A percentile compares a stretch with the other conserved stretches of the same genome.
Conservation (phyloP, 2,797 vertebrate genomes). For the Acanthis flammea region DNA sequence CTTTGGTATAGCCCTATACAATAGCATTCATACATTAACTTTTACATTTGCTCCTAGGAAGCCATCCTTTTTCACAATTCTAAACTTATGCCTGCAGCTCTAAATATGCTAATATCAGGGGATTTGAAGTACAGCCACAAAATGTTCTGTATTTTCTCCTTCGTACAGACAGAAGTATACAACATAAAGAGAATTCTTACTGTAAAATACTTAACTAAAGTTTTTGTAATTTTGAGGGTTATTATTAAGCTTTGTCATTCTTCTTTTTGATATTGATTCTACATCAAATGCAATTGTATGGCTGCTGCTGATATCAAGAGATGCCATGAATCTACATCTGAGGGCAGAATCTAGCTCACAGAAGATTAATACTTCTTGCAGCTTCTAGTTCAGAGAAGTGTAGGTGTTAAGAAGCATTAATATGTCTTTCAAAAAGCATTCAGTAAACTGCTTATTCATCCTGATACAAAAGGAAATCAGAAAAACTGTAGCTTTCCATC, state of each 20-base stretch:
- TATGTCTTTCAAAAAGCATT: neutral
- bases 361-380: neutral
- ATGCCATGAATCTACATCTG: neutral
- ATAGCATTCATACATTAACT: neutral
- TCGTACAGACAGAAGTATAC: neutral
- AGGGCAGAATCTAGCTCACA: neutral
- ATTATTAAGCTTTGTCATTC: neutral
- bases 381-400: neutral
- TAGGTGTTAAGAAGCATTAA: conserved; percentile 17
- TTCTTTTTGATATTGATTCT: neutral
- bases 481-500: neutral
- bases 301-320: neutral
- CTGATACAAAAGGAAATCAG: neutral
- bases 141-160: neutral
- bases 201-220: neutral
- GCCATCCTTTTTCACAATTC: neutral
- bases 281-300: neutral
- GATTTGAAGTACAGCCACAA: neutral
- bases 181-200: neutral
- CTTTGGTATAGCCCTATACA: neutral
- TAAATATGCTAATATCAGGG: neutral
- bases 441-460: conserved; percentile 28
- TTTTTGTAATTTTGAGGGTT: neutral
- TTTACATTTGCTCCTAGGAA: neutral
- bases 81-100: neutral